A percentile compares a stretch with the other conserved stretches of the same genome.
These are phyloP conservation scores for Gymnarchus niloticus DNA, from an alignment of 2,113 vertebrate genomes.

Conservation along the genomic window DNA sequence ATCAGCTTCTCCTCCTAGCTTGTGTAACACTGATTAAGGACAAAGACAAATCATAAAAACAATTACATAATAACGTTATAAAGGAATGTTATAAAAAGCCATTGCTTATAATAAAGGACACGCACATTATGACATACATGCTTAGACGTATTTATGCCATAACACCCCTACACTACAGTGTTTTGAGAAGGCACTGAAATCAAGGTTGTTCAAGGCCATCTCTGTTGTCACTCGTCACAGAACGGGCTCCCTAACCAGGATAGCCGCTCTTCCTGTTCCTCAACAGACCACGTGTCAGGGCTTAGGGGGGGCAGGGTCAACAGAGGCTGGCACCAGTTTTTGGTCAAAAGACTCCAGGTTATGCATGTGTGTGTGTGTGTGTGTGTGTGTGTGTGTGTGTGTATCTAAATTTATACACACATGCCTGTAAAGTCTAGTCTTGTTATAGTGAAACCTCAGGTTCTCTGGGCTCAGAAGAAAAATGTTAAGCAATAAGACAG, in stretches of 20 bases:
- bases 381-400: not conserved
- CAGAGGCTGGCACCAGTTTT: conserved; percentile 13
- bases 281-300: conserved; percentile 27
- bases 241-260: conserved; percentile 24
- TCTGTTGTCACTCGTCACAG: not conserved
- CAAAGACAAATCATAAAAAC: not conserved
- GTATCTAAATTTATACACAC: not conserved
- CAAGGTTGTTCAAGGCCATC: conserved; percentile 30
- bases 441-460: conserved; percentile 22
- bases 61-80: conserved; percentile 32
- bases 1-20: conserved; percentile 42
- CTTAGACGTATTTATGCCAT: not conserved
- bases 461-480: conserved; percentile 33
- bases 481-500: conserved; percentile 35
- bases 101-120: not conserved
- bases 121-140: not conserved
- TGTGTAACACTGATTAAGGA: not conserved
- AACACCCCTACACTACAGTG: conserved; percentile 43
- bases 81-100: conserved; percentile 61
- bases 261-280: not conserved
- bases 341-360: conserved; percentile 33
- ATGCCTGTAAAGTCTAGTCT: conserved; percentile 9
- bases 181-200: conserved; percentile 36
- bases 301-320: conserved; percentile 30
- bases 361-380: not conserved